phyloP scores from a whole-genome alignment of 1,140 invertebrate species.

The Atta colombica region DNA sequence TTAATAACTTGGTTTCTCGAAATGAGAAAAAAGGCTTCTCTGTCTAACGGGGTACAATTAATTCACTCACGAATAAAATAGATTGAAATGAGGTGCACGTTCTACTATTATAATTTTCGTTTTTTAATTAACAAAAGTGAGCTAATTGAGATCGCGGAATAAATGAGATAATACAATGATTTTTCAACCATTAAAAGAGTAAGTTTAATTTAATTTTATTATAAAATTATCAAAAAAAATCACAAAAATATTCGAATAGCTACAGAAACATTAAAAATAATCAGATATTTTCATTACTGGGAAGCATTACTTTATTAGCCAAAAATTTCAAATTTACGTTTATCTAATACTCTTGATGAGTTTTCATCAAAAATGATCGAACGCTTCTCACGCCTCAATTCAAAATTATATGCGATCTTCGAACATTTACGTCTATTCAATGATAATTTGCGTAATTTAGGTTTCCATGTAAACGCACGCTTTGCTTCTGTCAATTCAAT shows the following conservation, averaged over 20 bases:
- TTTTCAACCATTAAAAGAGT: slow-evolving; percentile 10
- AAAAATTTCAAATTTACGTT: background rate
- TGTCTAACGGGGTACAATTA: background rate
- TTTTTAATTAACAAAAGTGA: slow-evolving; percentile 44
- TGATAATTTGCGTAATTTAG: slow-evolving; percentile 56
- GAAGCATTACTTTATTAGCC: background rate
- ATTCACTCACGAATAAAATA: slow-evolving; percentile 18
- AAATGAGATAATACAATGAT: slow-evolving; percentile 18
- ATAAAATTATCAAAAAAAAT: slow-evolving; percentile 6
- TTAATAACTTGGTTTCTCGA: slow-evolving; percentile 16
- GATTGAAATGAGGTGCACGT: background rate
- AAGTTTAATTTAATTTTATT: slow-evolving; percentile 5
- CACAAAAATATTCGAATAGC: background rate
- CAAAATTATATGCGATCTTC: slow-evolving; percentile 34
- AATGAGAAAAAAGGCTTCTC: background rate
- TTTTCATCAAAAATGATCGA: background rate
- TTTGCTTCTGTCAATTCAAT: slow-evolving; percentile 35
- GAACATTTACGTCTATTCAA: slow-evolving; percentile 52
- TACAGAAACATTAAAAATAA: background rate
- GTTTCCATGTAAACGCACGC: slow-evolving; percentile 43
- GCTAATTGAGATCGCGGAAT: background rate
- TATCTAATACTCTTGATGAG: background rate
- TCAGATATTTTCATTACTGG: background rate
- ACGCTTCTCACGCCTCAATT: slow-evolving; percentile 1
- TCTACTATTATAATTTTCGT: background rate